phyloP scores from a whole-genome alignment of 2,113 vertebrate species.

The Benitochromis conjunctus region DNA sequence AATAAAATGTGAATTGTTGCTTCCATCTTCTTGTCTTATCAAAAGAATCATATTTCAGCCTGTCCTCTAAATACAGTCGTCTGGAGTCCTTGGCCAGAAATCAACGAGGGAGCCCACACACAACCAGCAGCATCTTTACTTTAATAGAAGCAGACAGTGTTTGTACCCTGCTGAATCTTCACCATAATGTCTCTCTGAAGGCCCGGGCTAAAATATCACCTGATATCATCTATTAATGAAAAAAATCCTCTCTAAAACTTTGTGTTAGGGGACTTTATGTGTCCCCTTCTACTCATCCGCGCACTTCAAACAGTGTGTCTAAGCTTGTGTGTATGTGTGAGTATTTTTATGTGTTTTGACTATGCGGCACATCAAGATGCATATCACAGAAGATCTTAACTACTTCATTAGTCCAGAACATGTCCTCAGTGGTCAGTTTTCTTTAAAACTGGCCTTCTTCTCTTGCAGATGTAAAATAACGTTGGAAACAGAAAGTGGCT shows the following conservation, averaged over 20 bases:
- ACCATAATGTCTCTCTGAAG: neutral
- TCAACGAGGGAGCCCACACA: neutral
- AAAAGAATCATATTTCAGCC: neutral
- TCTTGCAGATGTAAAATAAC: neutral
- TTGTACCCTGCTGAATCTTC: neutral
- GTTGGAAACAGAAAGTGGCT: neutral
- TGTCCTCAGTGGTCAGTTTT: neutral
- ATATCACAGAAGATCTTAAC: neutral
- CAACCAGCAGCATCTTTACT: conserved; percentile 16
- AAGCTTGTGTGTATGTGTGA: neutral
- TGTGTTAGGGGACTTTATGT: neutral
- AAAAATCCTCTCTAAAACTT: conserved; percentile 7
- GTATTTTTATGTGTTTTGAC: neutral
- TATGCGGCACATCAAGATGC: conserved; percentile 11
- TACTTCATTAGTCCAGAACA: neutral
- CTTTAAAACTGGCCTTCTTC: neutral
- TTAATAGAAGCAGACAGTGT: conserved; percentile 12
- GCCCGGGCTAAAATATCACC: conserved; percentile 1
- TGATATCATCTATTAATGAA: conserved; percentile 11
- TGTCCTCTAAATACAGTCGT: conserved; percentile 9
- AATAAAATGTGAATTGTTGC: neutral
- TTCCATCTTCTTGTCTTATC: neutral
- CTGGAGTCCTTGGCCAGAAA: neutral
- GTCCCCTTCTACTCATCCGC: neutral
- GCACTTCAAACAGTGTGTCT: neutral